Evolutionary conservation across 2,797 vertebrate species (phyloP).

Genomic region (Holocentrus rufus): DNA sequence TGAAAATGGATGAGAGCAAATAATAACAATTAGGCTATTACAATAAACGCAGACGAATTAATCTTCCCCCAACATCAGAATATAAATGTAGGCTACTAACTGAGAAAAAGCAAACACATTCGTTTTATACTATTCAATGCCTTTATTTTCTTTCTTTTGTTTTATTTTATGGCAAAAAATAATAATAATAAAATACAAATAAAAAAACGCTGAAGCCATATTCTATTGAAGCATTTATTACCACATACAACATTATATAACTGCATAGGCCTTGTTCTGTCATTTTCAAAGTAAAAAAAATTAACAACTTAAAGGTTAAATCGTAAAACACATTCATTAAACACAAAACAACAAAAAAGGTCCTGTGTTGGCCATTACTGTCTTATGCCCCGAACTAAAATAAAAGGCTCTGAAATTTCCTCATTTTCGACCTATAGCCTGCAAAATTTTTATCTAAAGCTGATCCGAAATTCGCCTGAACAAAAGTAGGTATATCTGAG

Average conservation of each 20-base stretch:
- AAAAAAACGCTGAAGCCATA: background rate
- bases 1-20: conserved; percentile 7
- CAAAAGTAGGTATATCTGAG: conserved; percentile 44
- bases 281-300: conserved; percentile 45
- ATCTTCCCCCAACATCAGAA: background rate
- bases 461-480: conserved; percentile 42
- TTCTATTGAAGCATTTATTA: conserved; percentile 1
- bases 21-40: background rate
- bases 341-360: conserved; percentile 49
- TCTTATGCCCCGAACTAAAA: conserved; percentile 9
- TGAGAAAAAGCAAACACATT: background rate
- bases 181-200: too few species aligned
- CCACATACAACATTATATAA: conserved; percentile 2
- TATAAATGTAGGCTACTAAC: conserved; percentile 5
- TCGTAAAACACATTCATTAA: conserved; percentile 62
- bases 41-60: conserved; percentile 7
- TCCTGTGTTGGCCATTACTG: conserved; percentile 48
- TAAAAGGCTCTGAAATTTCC: conserved; percentile 4
- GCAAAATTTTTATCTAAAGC: background rate
- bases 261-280: conserved; percentile 38
- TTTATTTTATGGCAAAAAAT: background rate
- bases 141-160: background rate
- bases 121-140: background rate
- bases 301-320: conserved; percentile 52
- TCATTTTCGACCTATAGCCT: conserved; percentile 5